Evolutionary conservation across 2,888 invertebrate genomes (phyloP).

Genomic region (Octonoba sinensis): DNA sequence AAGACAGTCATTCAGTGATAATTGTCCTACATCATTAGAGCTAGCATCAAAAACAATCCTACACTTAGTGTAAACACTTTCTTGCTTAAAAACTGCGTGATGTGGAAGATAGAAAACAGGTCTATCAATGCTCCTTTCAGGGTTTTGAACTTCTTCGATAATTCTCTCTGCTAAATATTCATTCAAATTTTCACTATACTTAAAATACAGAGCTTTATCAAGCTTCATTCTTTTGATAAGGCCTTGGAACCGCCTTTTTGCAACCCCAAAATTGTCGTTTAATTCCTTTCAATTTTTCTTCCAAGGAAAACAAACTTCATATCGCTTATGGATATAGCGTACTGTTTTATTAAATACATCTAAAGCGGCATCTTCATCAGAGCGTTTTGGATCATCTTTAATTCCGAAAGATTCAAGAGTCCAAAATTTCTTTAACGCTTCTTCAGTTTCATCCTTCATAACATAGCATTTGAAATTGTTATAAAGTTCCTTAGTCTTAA

Average conservation of each 20-base stretch:
- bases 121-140: background rate
- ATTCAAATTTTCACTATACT: no score
- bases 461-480: no score
- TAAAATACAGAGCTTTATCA: no score
- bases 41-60: background rate
- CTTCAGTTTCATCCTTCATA: background rate
- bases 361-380: no score
- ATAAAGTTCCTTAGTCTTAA: no score
- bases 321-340: background rate
- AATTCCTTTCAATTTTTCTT: conserved; percentile 4
- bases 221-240: no score
- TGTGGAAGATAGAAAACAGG: conserved; percentile 1
- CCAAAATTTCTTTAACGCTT: background rate
- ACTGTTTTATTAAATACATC: conserved; percentile 8
- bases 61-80: background rate
- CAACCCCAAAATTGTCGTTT: background rate
- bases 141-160: background rate
- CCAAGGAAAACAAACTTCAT: conserved; percentile 1
- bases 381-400: no score
- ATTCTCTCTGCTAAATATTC: no score
- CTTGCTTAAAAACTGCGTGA: background rate
- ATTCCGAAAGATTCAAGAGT: background rate
- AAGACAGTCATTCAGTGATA: conserved; percentile 7
- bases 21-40: background rate
- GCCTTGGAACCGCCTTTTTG: background rate